Evolutionary conservation across 2,113 vertebrate genomes (phyloP).

Genomic region (Tachysurus vachellii): DNA sequence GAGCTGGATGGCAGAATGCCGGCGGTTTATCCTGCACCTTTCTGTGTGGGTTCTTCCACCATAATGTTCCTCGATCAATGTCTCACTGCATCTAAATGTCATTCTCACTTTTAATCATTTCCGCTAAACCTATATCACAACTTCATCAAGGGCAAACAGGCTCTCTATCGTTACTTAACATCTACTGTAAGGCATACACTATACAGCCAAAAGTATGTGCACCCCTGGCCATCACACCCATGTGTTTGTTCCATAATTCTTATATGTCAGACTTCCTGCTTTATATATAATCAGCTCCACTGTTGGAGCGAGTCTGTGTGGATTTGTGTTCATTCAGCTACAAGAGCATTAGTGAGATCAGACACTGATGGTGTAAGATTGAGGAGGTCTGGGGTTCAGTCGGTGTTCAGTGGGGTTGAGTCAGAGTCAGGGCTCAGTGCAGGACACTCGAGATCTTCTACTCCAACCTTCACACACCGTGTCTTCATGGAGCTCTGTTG

Average conservation of each 20-base stretch:
- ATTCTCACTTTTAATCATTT: conserved; percentile 30
- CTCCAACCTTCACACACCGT: neutral
- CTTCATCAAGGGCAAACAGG: neutral
- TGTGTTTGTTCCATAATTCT: no score
- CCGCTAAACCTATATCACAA: conserved; percentile 14
- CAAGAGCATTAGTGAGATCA: neutral
- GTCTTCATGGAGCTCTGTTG: neutral
- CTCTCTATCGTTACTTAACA: neutral
- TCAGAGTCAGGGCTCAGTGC: neutral
- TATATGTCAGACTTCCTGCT: no score
- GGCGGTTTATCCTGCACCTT: conserved; percentile 28
- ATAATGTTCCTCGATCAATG: conserved; percentile 42
- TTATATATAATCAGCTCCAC: no score
- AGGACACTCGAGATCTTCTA: neutral
- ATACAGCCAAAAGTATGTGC: neutral
- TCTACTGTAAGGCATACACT: neutral
- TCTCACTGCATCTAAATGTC: conserved; percentile 30
- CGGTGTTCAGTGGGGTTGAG: neutral
- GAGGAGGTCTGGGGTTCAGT: neutral
- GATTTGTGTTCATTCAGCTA: neutral
- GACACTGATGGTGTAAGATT: no score
- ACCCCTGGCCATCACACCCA: neutral
- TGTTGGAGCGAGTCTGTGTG: neutral
- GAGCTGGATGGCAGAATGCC: conserved; percentile 37
- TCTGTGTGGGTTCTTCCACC: conserved; percentile 34